Evolutionary conservation across 1,140 invertebrate genomes (phyloP), one percentile per base, ranked within the genome.

Genomic region (Phortica variegata): DNA sequence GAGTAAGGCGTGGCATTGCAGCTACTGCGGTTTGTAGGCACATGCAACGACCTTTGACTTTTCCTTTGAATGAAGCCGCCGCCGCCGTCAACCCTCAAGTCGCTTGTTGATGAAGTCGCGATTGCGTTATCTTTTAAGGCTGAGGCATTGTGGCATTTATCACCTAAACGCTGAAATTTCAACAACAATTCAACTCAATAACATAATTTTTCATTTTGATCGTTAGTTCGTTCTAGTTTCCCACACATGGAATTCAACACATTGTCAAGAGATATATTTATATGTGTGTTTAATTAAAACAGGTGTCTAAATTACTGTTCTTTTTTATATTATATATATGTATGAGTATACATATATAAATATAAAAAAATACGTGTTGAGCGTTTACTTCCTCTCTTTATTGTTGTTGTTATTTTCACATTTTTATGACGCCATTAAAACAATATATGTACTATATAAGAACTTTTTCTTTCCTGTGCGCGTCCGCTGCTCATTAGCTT

Each of bases 261-360:
- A 39, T 19, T 46, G 52, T 26, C n/a, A n/a, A n/a, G n/a, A 26
- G 23, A 26, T 56, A 53, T 53, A 50, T 52, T 9, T 34, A 47
- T 54, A 63, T 68, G 63, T 63, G 54, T 46, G 60, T 68, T 49
- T 68, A 68, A 68, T 68, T 68, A 68, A 68, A 68, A 68, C 63
- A 68, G 63, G 63, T 68, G 63, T 68, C 68, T 68, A 69, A 68
- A 68, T 63, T 68, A 68, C 68, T 63, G 63, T 41, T 42, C 45
- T 38, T 20, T 49, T 40, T 34, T 10, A n/a, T n/a, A n/a, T n/a
- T n/a, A n/a, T n/a, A n/a, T n/a, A n/a, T n/a, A n/a, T n/a, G n/a
- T n/a, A n/a, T n/a, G n/a, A n/a, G n/a, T n/a, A n/a, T n/a, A n/a
- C n/a, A n/a, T n/a, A n/a, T n/a, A n/a, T n/a, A n/a, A n/a, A n/a